A percentile compares a stretch with the other conserved stretches of the same genome.
These are phyloP conservation scores for Holothuria glaberrima DNA, from an alignment of 35 echinoderm and acorn worm genomes.

Conservation along the genomic window DNA sequence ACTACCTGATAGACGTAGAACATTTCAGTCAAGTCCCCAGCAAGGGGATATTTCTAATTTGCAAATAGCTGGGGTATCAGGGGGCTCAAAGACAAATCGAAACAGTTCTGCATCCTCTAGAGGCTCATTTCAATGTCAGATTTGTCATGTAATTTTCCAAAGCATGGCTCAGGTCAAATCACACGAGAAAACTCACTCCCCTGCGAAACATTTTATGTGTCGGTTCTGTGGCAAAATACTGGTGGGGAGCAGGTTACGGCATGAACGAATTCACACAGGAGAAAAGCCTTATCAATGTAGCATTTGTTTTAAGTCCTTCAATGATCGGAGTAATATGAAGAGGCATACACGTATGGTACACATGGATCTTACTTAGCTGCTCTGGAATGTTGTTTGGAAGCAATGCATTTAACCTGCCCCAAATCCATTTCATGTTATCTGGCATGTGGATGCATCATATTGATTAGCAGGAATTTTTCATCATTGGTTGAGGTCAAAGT, in stretches of 20 bases:
- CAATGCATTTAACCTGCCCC: too few species aligned
- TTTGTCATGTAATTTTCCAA: not conserved
- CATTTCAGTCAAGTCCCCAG: not conserved
- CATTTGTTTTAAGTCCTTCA: constrained; percentile 71
- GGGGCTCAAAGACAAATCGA: too few species aligned
- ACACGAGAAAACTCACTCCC: not conserved
- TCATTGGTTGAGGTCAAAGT: too few species aligned
- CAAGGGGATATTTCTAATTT: too few species aligned
- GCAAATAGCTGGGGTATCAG: too few species aligned
- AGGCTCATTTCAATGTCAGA: not conserved
- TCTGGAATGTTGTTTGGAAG: too few species aligned
- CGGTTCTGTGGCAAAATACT: constrained; percentile 15
- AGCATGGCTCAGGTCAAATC: not conserved
- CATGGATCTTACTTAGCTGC: too few species aligned
- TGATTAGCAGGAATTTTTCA: too few species aligned
- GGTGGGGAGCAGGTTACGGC: not conserved
- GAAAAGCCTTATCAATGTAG: constrained; percentile 74
- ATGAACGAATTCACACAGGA: constrained; percentile 69
- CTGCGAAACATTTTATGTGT: not conserved
- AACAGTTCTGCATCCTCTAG: too few species aligned
- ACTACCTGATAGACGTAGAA: not conserved
- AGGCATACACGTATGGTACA: constrained; percentile 18
- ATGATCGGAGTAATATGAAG: constrained; percentile 19
- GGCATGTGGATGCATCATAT: too few species aligned
- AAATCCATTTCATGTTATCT: too few species aligned